These are phyloP conservation scores for Lasioglossum villosulum DNA, from an alignment of 2,888 invertebrate genomes.

Conservation along the genomic window DNA sequence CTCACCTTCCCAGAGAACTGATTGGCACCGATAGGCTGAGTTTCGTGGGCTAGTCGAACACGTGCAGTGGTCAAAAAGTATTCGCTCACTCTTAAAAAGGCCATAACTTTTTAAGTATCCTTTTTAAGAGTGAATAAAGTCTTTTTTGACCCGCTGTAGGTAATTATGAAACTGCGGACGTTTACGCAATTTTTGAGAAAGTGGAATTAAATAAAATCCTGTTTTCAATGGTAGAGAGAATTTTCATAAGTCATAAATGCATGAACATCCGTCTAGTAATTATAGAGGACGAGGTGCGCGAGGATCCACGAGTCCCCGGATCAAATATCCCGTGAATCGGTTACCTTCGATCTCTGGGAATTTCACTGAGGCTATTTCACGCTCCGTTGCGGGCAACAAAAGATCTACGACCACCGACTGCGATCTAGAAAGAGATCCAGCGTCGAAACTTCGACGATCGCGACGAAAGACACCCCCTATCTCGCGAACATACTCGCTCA, in stretches of 20 bases:
- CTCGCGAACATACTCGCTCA: slow-evolving; percentile 21
- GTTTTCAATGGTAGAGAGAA: too few species aligned
- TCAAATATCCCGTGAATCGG: slow-evolving; percentile 21
- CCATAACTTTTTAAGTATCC: too few species aligned
- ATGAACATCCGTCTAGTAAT: background rate
- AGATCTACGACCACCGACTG: slow-evolving; percentile 13
- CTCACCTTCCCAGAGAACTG: too few species aligned
- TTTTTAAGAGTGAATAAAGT: too few species aligned
- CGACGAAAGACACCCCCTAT: slow-evolving; percentile 32
- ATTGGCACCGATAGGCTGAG: background rate
- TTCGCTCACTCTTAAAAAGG: too few species aligned
- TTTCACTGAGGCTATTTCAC: slow-evolving; percentile 18
- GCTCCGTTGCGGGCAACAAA: background rate
- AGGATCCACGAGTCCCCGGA: slow-evolving; percentile 18
- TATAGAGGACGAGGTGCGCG: background rate
- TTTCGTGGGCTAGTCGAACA: background rate
- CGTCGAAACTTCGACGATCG: slow-evolving; percentile 36
- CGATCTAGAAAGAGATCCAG: slow-evolving; percentile 7
- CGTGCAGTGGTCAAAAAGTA: too few species aligned
- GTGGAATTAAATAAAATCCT: too few species aligned
- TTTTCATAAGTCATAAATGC: too few species aligned
- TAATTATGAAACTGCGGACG: background rate
- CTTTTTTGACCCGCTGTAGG: too few species aligned
- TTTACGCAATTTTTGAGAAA: too few species aligned
- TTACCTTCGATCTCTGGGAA: slow-evolving; percentile 20